phyloP scores from a whole-genome alignment of 2,113 vertebrate genomes.

The Datnioides undecimradiatus region DNA sequence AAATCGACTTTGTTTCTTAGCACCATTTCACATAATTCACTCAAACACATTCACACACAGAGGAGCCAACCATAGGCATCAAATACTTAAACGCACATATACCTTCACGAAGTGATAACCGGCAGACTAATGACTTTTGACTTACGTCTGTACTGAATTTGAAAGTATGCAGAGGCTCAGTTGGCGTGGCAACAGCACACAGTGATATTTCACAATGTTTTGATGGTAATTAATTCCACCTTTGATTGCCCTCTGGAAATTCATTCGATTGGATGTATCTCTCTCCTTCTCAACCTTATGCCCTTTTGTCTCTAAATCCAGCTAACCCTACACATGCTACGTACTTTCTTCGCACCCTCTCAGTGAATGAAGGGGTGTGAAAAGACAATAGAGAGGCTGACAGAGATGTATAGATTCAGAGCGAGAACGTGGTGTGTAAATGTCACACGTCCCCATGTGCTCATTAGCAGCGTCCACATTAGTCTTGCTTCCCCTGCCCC shows the following conservation, averaged over 20 bases:
- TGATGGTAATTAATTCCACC: slow-evolving; percentile 61
- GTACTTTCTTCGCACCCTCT: background rate
- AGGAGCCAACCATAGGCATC: too few relatives aligned
- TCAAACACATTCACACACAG: background rate
- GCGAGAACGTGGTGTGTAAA: slow-evolving; percentile 34
- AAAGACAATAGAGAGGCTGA: background rate
- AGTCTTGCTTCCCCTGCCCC: slow-evolving; percentile 11
- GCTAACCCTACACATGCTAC: background rate
- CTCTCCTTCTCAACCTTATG: slow-evolving; percentile 12
- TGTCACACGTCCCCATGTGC: slow-evolving; percentile 40
- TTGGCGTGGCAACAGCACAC: slow-evolving; percentile 56
- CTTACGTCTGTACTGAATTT: background rate
- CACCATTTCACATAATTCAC: background rate
- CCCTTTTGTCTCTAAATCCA: slow-evolving; percentile 9
- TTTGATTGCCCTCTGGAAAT: slow-evolving; percentile 16
- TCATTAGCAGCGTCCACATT: slow-evolving; percentile 60
- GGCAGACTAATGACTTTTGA: slow-evolving; percentile 26
- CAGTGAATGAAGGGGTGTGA: slow-evolving; percentile 1
- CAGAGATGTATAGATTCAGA: slow-evolving; percentile 30
- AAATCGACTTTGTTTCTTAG: background rate
- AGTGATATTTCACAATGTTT: slow-evolving; percentile 40
- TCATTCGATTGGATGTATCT: background rate
- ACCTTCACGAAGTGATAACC: background rate
- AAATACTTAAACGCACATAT: background rate
- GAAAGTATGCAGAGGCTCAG: slow-evolving; percentile 19